Base-by-base conservation (phyloP, 2,113 vertebrate genomes). In the Nettapus auritus region DNA sequence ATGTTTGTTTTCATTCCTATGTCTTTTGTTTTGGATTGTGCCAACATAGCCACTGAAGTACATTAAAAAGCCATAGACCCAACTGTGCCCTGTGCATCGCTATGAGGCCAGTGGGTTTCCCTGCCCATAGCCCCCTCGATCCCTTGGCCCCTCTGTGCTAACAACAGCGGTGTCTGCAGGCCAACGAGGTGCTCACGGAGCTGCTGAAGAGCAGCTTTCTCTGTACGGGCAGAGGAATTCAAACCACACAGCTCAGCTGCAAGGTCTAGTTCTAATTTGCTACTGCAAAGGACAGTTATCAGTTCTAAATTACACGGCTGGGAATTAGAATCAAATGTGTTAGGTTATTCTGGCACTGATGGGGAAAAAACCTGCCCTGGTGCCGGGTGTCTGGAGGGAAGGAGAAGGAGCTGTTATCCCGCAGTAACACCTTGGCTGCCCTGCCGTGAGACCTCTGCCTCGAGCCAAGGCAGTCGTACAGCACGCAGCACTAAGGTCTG, bases 21-120 rank as follows among this genome's bases (percentile, higher is more conserved):
- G 1, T 19, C 73, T 74, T 55, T 40, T 36, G n/a, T 13, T 13
- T 9, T 20, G 34, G 16, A 56, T 50, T 3, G 22, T 59, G 59
- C 57, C 91, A 29, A 0, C 5, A 0, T 1, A 13, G 7, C 7
- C 40, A 0, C 26, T n/a, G 70, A 3, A 57, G 26, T 1, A 11
- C 0, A 1, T 1, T 48, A 11, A 48, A 48, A 21, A 48, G 21
- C 48, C 31, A 50, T 10, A 26, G 66, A 4, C 20, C 21, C 21
- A 7, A 2, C 57, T 5, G 13, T 6, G n/a, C 1, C 6, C 38
- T 8, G 1, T 1, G 34, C 7, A 3, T 3, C 23, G 1, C 21
- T 3, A 1, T 9, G 34, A 36, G 22, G 22, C 8, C 62, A 26
- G 34, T 6, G 42, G 29, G 19, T 17, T 31, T n/a, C n/a, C 60